Conservation (phyloP, 2,113 vertebrate genomes). For the Prolemur simus region DNA sequence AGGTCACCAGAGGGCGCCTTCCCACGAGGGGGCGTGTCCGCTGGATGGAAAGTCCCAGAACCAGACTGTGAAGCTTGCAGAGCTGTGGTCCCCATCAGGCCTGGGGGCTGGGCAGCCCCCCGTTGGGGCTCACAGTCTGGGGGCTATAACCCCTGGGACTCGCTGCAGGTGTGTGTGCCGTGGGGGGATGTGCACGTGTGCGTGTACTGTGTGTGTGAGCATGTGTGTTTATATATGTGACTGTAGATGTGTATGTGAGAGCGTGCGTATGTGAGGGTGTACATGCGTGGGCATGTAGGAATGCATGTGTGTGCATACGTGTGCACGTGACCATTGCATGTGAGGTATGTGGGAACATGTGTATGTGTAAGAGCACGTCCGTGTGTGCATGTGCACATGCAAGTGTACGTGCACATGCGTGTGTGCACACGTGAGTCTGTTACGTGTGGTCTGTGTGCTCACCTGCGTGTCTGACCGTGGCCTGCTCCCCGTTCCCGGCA, state of each 20-base stretch:
- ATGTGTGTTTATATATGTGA: accelerated
- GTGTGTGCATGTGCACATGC: no score
- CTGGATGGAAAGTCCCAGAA: background rate
- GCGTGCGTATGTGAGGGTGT: background rate
- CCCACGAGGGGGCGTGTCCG: background rate
- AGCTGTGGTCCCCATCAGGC: background rate
- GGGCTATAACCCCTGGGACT: background rate
- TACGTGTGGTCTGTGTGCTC: no score
- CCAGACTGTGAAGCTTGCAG: background rate
- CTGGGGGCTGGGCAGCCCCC: background rate
- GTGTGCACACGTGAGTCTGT: no score
- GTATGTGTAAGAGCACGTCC: no score
- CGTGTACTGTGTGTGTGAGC: background rate
- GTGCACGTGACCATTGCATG: no score
- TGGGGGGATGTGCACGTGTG: background rate
- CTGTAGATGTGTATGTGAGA: accelerated
- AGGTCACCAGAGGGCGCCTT: background rate
- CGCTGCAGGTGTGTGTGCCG: background rate
- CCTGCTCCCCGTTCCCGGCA: no score
- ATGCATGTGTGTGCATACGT: no score
- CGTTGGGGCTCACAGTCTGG: background rate
- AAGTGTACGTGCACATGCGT: no score
- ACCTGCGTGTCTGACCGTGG: no score
- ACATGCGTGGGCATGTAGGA: background rate
- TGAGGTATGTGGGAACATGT: no score